Evolutionary conservation across 2,113 vertebrate genomes (phyloP).

Genomic region (Edolisoma coerulescens): DNA sequence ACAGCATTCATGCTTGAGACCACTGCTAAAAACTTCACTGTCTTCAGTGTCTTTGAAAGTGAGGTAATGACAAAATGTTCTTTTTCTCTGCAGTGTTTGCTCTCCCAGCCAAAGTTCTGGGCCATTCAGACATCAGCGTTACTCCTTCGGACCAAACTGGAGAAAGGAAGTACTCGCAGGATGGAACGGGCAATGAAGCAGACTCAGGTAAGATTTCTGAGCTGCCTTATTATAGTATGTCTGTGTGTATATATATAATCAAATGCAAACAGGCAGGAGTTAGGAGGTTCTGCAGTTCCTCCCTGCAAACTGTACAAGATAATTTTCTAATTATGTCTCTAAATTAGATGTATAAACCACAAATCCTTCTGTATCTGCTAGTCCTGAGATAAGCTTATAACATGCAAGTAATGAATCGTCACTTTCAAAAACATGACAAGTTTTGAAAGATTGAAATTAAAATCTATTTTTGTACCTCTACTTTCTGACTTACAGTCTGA

Average conservation of each 20-base stretch:
- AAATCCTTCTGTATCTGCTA: not conserved
- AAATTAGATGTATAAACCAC: not conserved
- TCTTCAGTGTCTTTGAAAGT: not conserved
- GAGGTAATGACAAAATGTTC: not conserved
- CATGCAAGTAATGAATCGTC: not conserved
- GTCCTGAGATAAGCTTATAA: not conserved
- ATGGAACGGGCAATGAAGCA: slow-evolving; percentile 94
- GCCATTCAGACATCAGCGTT: slow-evolving; percentile 87
- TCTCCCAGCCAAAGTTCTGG: slow-evolving; percentile 95
- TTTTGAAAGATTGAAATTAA: not conserved
- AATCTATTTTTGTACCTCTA: not conserved
- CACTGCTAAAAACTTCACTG: not conserved
- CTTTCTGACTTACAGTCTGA: not conserved
- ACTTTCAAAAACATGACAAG: not conserved
- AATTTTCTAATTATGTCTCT: not conserved
- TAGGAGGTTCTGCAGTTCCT: not conserved
- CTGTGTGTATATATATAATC: not conserved
- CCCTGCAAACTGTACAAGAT: not conserved
- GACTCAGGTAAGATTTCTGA: slow-evolving; percentile 81
- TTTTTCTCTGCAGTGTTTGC: slow-evolving; percentile 78
- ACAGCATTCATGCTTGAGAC: not conserved
- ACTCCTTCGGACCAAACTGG: slow-evolving; percentile 87
- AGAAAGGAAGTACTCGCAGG: slow-evolving; percentile 82
- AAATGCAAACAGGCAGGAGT: not conserved
- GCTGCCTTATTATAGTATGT: not conserved